Evolutionary conservation across 2,113 vertebrate species (phyloP), one percentile per base, ranked within the genome.

Genomic region (Okapia johnstoni): DNA sequence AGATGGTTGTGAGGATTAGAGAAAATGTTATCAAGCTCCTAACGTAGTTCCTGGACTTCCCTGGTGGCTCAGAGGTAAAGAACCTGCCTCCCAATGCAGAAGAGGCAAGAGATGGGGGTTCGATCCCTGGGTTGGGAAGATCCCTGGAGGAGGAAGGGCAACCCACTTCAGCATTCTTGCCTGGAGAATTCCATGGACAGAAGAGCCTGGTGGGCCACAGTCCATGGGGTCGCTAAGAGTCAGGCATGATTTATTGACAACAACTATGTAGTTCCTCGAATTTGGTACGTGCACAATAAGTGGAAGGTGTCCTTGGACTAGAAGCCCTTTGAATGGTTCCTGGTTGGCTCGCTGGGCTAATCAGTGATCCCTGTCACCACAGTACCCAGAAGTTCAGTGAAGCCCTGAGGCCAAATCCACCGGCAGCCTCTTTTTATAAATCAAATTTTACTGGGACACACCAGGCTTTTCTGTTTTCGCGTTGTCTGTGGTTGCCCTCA

Each of bases 271-370:
- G 13, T 61, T 83, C 83, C 77, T 91, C 19, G 13, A 16, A 10
- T 52, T 30, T 13, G 43, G 48, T 9, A 54, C 2, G 0, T 33
- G 13, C 63, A 5, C 6, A 25, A 0, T 33, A 57, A 36, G 3
- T 43, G 23, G 57, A 73, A 57, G 61, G 63, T 48, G 25, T 33
- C 54, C 1, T 80, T 30, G 3, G 2, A 23, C 54, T 15, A 13
- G 88, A 66, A 28, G 15, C 33, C 52, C 26, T 63, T 15, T 28
- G 81, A 25, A 3, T 33, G 36, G 36, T n/a, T 36, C 54, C 66
- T 57, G 26, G 43, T n/a, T 25, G 81, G 83, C 66, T 46, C 40
- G 25, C 19, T 30, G 76, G 33, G 60, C 48, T 92, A 10, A 33
- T 66, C 30, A 5, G 4, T 46, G 25, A 8, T 58, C 36, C 46